phyloP scores from a whole-genome alignment of 1,140 invertebrate genomes.

The Aphidius ervi region DNA sequence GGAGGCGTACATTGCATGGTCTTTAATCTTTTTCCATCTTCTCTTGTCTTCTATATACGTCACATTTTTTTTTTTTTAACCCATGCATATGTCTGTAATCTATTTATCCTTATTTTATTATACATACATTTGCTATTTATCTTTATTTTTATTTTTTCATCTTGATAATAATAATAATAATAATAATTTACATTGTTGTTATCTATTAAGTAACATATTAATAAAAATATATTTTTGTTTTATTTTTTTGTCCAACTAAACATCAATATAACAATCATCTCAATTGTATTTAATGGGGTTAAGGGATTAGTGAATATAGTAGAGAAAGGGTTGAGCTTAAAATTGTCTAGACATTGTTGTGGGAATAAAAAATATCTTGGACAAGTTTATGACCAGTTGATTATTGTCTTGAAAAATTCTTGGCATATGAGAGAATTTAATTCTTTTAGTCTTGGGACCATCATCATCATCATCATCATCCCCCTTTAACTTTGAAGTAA shows the following conservation, averaged over 20 bases:
- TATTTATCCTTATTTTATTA: too few species aligned
- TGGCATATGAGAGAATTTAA: too few species aligned
- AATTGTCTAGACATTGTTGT: not conserved
- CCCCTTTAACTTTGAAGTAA: not conserved
- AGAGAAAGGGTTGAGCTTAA: not conserved
- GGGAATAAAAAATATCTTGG: slow-evolving; percentile 24
- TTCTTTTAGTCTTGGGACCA: slow-evolving; percentile 7
- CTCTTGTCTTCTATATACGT: slow-evolving; percentile 26
- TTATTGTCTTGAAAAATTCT: slow-evolving; percentile 36
- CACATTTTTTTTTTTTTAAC: not conserved
- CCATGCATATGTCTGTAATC: too few species aligned
- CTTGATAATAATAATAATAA: too few species aligned
- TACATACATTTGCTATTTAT: too few species aligned
- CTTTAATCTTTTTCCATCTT: slow-evolving; percentile 48
- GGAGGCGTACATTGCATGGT: slow-evolving; percentile 49
- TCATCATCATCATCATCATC: slow-evolving; percentile 24
- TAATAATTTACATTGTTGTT: not conserved
- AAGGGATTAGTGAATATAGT: not conserved
- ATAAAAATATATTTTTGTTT: too few species aligned
- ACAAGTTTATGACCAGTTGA: slow-evolving; percentile 37
- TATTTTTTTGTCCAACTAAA: too few species aligned
- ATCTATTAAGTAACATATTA: too few species aligned
- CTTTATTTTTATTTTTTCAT: too few species aligned
- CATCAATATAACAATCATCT: too few species aligned
- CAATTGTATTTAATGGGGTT: not conserved